Evolutionary conservation across 2,888 invertebrate genomes (phyloP).

Genomic region (Neria commutata): DNA sequence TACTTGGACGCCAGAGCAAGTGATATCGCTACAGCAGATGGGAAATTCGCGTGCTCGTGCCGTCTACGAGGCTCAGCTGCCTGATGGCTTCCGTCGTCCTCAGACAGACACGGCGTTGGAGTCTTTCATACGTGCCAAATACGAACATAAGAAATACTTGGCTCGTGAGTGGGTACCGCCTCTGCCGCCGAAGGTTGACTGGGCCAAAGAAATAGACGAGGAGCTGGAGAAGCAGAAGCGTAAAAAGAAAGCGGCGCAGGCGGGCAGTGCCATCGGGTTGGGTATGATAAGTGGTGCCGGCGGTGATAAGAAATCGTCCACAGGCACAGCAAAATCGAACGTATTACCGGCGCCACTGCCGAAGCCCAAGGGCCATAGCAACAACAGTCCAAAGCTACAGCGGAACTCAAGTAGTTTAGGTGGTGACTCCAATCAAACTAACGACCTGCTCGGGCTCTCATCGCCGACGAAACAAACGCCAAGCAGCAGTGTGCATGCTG

Average conservation of each 20-base stretch:
- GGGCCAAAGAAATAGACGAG: conserved; percentile 89
- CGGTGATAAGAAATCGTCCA: conserved; percentile 30
- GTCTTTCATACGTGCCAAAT: conserved; percentile 96
- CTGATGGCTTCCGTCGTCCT: conserved; percentile 93
- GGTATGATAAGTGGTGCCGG: conserved; percentile 33
- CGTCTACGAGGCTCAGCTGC: conserved; percentile 96
- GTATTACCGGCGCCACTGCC: conserved; percentile 58
- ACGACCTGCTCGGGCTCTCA: conserved; percentile 58
- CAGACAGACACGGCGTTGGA: conserved; percentile 94
- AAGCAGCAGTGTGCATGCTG: conserved; percentile 37
- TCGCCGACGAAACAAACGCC: conserved; percentile 63
- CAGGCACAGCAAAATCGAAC: conserved; percentile 32
- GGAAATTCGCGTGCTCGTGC: conserved; percentile 96
- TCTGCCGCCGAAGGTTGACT: conserved; percentile 80
- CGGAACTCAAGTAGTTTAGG: conserved; percentile 41
- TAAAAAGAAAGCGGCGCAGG: conserved; percentile 77
- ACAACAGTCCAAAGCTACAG: conserved; percentile 60
- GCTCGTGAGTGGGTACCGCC: conserved; percentile 97
- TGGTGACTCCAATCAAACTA: conserved; percentile 38
- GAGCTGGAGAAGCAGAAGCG: conserved; percentile 82
- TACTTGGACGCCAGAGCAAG: conserved; percentile 98
- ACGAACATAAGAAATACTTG: conserved; percentile 98
- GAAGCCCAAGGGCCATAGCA: conserved; percentile 57
- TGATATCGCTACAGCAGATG: conserved; percentile 93
- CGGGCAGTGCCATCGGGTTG: conserved; percentile 43